Conservation (phyloP, 2,797 vertebrate genomes). For the Tapirus indicus region DNA sequence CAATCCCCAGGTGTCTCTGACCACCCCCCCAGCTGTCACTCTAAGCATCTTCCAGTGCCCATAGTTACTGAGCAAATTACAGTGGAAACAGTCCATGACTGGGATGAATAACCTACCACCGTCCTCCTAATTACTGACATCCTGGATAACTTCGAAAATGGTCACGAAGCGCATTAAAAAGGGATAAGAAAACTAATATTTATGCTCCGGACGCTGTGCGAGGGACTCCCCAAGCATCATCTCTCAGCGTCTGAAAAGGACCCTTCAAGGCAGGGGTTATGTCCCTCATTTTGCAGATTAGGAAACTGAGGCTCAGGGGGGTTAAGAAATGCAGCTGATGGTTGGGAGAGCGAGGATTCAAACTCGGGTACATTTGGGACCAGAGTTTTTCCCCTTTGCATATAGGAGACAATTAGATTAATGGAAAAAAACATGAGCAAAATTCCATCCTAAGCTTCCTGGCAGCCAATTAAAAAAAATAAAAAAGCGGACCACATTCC, state of each 20-base stretch:
- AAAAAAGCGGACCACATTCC: no score
- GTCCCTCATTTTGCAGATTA: not conserved
- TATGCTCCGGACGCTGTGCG: not conserved
- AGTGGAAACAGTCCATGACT: not conserved
- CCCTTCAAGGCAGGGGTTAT: not conserved
- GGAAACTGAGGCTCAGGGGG: not conserved
- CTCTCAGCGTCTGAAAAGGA: not conserved
- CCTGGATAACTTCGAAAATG: not conserved
- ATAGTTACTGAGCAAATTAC: not conserved
- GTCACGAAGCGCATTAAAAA: not conserved
- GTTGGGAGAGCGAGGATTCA: not conserved
- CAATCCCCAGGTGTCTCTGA: rapidly evolving
- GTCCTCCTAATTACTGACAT: rapidly evolving
- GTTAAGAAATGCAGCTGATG: not conserved
- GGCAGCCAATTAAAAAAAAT: not conserved
- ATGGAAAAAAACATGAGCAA: not conserved
- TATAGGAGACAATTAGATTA: not conserved
- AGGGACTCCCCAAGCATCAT: not conserved
- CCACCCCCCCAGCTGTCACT: not conserved
- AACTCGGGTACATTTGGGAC: rapidly evolving
- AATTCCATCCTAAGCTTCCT: not conserved
- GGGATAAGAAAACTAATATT: not conserved
- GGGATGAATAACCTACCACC: not conserved
- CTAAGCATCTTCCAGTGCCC: not conserved
- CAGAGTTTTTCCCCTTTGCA: not conserved